Evolutionary conservation across 2,113 vertebrate species (phyloP).

Genomic region (Perca fluviatilis): DNA sequence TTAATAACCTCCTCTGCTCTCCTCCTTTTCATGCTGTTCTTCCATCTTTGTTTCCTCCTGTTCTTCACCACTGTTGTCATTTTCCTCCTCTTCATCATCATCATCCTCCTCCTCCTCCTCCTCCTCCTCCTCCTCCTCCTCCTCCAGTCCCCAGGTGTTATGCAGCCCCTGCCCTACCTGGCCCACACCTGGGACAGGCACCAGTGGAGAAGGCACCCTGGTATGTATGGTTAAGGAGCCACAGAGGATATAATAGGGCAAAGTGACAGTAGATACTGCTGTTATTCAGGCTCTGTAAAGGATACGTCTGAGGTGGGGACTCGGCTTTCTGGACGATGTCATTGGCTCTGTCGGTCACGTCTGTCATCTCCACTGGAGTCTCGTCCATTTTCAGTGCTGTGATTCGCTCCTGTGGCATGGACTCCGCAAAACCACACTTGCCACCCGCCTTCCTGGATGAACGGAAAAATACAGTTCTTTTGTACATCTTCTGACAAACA

Average conservation of each 20-base stretch:
- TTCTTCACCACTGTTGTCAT: conserved; percentile 62
- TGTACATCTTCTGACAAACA: not conserved
- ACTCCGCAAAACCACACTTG: conserved; percentile 95
- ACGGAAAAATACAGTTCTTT: not conserved
- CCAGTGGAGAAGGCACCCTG: conserved; percentile 86
- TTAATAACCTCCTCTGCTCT: conserved; percentile 21
- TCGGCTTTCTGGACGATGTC: conserved; percentile 87
- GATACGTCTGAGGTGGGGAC: conserved; percentile 87
- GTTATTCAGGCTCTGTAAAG: conserved; percentile 24
- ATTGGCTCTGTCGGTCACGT: conserved; percentile 84
- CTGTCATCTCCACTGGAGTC: conserved; percentile 85
- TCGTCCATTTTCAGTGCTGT: conserved; percentile 91
- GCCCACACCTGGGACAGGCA: conserved; percentile 90
- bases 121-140: conserved; percentile 85
- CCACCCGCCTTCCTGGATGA: conserved; percentile 91
- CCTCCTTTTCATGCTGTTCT: conserved; percentile 47
- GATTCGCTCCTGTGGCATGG: conserved; percentile 90
- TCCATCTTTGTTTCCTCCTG: conserved; percentile 49
- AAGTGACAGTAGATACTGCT: not conserved
- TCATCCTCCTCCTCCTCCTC: conserved; percentile 82
- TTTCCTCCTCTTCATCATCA: conserved; percentile 73
- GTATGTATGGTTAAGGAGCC: conserved; percentile 80
- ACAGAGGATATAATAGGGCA: not conserved
- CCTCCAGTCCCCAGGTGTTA: conserved; percentile 90
- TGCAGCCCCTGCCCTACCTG: conserved; percentile 91